These are phyloP conservation scores for Cataglyphis rosenhaueri DNA, from an alignment of 2,888 invertebrate genomes.

Conservation along the genomic window DNA sequence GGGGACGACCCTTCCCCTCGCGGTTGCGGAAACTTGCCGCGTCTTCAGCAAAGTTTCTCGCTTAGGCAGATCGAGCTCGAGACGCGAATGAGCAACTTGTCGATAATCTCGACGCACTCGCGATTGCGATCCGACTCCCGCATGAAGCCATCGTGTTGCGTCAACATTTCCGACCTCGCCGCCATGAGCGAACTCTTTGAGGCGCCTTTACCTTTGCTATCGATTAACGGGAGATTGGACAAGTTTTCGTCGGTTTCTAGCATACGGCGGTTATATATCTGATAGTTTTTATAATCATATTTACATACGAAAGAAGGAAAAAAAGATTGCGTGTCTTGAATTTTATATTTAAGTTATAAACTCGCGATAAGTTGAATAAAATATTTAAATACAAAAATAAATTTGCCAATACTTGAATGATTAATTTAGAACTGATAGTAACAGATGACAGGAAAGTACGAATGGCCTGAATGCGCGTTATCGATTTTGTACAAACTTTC, in stretches of 20 bases:
- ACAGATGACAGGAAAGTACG: not conserved
- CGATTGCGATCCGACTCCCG: conserved; percentile 39
- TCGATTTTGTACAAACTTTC: not conserved
- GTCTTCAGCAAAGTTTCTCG: conserved; percentile 44
- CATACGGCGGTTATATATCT: not conserved
- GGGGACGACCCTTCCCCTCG: not conserved
- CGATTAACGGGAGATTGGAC: conserved; percentile 44
- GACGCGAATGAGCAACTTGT: conserved; percentile 49
- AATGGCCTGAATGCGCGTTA: not conserved
- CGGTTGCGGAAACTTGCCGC: conserved; percentile 34
- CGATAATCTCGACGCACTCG: conserved; percentile 41
- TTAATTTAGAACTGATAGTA: not conserved
- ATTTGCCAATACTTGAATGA: conserved; percentile 1
- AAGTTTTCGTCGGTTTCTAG: conserved; percentile 34
- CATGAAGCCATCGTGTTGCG: conserved; percentile 39
- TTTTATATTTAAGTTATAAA: not conserved
- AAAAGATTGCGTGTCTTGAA: not conserved
- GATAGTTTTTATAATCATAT: conserved; percentile 18
- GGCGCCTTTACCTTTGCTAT: conserved; percentile 14
- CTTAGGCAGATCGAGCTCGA: conserved; percentile 35
- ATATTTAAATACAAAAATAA: not conserved
- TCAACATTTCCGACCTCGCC: conserved; percentile 29
- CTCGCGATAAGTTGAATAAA: not conserved
- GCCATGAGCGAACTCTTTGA: conserved; percentile 43
- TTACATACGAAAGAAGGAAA: not conserved